phyloP scores from a whole-genome alignment of 2,113 vertebrate genomes.

The Thomomys bottae region DNA sequence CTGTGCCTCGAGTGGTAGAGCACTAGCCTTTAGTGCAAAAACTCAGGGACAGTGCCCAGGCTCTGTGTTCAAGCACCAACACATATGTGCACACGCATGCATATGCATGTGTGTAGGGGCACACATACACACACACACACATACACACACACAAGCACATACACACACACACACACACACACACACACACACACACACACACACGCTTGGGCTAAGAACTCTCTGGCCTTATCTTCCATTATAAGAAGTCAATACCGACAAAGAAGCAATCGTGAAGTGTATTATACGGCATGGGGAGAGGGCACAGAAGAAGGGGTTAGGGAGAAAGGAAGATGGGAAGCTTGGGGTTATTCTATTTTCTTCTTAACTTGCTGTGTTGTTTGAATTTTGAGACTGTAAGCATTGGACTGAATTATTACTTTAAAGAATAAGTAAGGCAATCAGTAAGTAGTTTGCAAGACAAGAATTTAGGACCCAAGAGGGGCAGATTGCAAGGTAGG shows the following conservation, averaged over 20 bases:
- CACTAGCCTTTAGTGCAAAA: no score
- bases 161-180: no score
- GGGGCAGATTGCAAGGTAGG: neutral
- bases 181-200: no score
- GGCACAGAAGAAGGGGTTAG: neutral
- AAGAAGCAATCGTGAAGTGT: neutral
- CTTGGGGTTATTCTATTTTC: neutral
- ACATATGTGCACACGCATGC: no score
- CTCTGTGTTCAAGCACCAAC: no score
- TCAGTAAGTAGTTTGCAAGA: neutral
- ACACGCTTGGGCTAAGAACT: neutral
- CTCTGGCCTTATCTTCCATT: neutral
- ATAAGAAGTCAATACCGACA: neutral
- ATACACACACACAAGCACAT: no score
- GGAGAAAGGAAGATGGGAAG: neutral
- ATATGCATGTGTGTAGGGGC: no score
- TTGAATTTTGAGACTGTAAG: conserved; percentile 5
- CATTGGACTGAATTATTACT: neutral
- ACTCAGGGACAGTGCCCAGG: no score
- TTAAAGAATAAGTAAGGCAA: neutral
- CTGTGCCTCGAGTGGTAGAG: no score
- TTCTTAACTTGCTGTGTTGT: neutral
- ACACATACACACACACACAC: no score
- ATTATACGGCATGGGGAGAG: neutral
- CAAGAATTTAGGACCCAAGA: neutral